Conservation (phyloP, 2,888 invertebrate species). For the Epicampocera succincta region DNA sequence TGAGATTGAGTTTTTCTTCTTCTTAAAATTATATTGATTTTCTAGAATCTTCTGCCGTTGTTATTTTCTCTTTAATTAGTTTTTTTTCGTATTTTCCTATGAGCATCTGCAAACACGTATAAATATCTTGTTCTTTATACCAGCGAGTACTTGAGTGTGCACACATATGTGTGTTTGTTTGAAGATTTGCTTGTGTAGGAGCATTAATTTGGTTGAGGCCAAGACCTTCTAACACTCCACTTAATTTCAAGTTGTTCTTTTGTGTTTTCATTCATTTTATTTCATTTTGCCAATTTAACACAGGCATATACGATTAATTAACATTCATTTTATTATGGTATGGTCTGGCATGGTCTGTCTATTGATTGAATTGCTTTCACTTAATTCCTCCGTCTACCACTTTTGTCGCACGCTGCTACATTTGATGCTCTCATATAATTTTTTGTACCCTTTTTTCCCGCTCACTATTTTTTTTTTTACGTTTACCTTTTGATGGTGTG, state of each 20-base stretch:
- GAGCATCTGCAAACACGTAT: too few relatives aligned
- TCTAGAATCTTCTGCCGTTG: too few relatives aligned
- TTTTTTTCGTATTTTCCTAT: too few relatives aligned
- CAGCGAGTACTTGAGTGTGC: too few relatives aligned
- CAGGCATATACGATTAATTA: slow-evolving; percentile 53
- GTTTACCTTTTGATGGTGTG: slow-evolving; percentile 2
- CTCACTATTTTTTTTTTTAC: not conserved
- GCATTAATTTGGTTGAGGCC: not conserved
- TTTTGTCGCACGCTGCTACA: too few relatives aligned
- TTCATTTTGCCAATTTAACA: slow-evolving; percentile 29
- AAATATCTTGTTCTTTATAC: too few relatives aligned
- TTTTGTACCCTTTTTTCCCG: not conserved
- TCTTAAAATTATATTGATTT: too few relatives aligned
- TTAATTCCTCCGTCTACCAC: not conserved
- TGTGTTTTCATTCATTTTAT: slow-evolving; percentile 8
- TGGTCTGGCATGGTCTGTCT: slow-evolving; percentile 36
- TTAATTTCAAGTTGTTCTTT: slow-evolving; percentile 40
- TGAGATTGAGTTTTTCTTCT: too few relatives aligned
- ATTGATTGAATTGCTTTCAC: slow-evolving; percentile 40
- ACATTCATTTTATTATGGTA: slow-evolving; percentile 49
- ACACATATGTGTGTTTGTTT: too few relatives aligned
- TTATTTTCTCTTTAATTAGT: too few relatives aligned
- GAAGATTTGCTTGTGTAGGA: too few relatives aligned
- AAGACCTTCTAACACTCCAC: slow-evolving; percentile 30
- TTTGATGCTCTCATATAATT: not conserved